Conservation (phyloP, 2,888 invertebrate species). For the Lasioglossum pauxillum region DNA sequence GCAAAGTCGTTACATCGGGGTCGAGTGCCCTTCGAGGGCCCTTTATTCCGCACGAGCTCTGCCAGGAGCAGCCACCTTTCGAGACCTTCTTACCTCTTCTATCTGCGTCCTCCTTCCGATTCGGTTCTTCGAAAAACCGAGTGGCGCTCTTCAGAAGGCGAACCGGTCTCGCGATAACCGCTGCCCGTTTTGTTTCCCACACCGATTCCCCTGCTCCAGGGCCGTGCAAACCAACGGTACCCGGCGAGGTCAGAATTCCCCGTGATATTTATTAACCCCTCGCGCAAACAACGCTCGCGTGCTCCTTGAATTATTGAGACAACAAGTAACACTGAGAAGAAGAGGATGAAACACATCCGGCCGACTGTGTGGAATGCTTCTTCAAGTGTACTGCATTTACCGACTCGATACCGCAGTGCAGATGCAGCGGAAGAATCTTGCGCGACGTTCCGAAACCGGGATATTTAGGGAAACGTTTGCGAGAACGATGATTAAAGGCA, state of each 20-base stretch:
- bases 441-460: neutral
- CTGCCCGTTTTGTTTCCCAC: constrained; percentile 42
- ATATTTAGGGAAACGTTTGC: neutral
- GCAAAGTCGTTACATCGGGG: constrained; percentile 74
- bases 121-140: constrained; percentile 56
- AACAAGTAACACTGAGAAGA: neutral
- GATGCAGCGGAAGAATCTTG: neutral
- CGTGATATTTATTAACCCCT: constrained; percentile 1
- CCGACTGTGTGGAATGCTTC: neutral
- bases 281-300: neutral
- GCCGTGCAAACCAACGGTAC: neutral
- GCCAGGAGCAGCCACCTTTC: constrained; percentile 63
- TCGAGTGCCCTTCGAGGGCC: constrained; percentile 70
- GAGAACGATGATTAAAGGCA: neutral
- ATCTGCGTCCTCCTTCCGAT: constrained; percentile 36
- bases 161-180: constrained; percentile 34
- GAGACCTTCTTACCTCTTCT: constrained; percentile 35
- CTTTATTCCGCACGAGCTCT: constrained; percentile 69
- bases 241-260: neutral
- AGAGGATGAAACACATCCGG: neutral
- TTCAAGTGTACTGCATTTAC: neutral
- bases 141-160: constrained; percentile 32
- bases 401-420: neutral
- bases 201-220: neutral
- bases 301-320: neutral